phyloP scores from a whole-genome alignment of 2,113 vertebrate genomes.

The Phyllostomus discolor region DNA sequence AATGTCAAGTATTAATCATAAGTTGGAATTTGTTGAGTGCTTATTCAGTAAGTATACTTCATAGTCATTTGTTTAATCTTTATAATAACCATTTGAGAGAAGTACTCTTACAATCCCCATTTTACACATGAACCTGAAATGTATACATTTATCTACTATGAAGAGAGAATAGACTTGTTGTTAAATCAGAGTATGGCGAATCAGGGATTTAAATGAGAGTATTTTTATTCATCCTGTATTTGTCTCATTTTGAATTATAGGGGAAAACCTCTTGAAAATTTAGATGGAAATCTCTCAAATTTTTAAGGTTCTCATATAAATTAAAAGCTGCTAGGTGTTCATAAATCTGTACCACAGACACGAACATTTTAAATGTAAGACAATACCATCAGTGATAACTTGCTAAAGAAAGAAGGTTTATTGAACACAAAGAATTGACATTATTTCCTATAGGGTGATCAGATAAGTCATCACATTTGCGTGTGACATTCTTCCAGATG shows the following conservation, averaged over 20 bases:
- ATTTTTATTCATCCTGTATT: constrained; percentile 19
- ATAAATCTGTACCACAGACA: neutral
- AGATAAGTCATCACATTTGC: neutral
- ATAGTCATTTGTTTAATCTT: neutral
- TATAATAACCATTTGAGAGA: neutral
- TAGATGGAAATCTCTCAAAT: neutral
- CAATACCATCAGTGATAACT: neutral
- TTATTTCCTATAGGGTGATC: neutral
- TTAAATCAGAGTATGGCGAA: neutral
- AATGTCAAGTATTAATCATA: neutral
- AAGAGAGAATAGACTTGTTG: neutral
- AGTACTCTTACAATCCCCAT: neutral
- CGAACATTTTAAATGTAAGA: constrained; percentile 25
- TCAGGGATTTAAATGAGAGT: neutral
- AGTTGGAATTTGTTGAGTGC: neutral
- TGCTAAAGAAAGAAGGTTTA: constrained; percentile 73
- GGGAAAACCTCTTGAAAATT: neutral
- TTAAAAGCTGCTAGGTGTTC: neutral
- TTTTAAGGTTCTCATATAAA: neutral
- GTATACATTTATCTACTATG: neutral
- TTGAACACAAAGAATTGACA: constrained; percentile 47
- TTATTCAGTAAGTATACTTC: neutral
- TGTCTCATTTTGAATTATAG: constrained; percentile 11
- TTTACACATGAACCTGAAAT: neutral
- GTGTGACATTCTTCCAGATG: neutral